Evolutionary conservation across 2,888 invertebrate species (phyloP).

Genomic region (Pterostichus niger): DNA sequence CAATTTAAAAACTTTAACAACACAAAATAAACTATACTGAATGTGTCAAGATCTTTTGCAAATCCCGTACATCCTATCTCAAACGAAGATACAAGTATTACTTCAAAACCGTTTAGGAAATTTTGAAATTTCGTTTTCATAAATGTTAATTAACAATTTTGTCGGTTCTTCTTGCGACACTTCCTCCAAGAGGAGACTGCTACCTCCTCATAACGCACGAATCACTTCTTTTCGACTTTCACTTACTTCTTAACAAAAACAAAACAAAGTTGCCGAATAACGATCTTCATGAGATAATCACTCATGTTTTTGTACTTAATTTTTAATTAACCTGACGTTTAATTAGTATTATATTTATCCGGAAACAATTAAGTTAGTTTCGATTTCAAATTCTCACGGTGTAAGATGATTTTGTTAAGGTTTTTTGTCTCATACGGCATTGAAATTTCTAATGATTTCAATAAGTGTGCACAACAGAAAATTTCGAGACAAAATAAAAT

Average conservation of each 20-base stretch:
- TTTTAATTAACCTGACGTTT: not conserved
- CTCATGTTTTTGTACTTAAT: conserved; percentile 1
- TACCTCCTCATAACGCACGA: conserved; percentile 35
- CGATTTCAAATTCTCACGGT: conserved; percentile 4
- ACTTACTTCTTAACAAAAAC: conserved; percentile 12
- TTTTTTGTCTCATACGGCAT: not conserved
- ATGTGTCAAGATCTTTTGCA: too few species aligned
- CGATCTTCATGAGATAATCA: conserved; percentile 20
- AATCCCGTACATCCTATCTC: too few species aligned
- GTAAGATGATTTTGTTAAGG: not conserved
- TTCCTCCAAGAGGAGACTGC: not conserved
- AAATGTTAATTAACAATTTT: conserved; percentile 34
- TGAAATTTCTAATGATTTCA: too few species aligned
- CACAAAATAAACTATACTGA: not conserved
- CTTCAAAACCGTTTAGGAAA: not conserved
- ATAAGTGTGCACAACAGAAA: too few species aligned
- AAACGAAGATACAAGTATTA: not conserved
- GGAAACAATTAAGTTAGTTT: not conserved
- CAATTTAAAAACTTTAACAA: not conserved
- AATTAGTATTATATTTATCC: conserved; percentile 6
- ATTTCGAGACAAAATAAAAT: too few species aligned
- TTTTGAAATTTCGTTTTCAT: conserved; percentile 6
- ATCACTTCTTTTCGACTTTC: conserved; percentile 25
- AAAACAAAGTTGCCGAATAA: conserved; percentile 17
- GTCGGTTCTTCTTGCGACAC: conserved; percentile 32